These are phyloP conservation scores for Drosophila fulvimacula DNA, from an alignment of 2,888 invertebrate genomes.

Conservation along the genomic window DNA sequence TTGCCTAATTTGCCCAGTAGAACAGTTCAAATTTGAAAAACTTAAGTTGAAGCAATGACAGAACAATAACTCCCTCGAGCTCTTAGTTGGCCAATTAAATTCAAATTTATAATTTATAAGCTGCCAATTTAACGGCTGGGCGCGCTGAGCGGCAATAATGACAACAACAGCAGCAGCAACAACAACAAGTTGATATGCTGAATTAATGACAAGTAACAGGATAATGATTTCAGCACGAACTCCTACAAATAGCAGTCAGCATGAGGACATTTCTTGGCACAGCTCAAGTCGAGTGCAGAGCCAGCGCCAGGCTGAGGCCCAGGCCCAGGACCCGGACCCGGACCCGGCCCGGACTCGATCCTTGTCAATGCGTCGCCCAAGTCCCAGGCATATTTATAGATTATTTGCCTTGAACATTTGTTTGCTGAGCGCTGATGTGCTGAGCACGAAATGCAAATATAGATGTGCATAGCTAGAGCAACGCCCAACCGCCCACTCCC, in stretches of 20 bases:
- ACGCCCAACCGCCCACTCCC: neutral
- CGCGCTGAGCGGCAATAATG: constrained; percentile 50
- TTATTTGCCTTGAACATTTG: constrained; percentile 66
- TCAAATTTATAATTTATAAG: constrained; percentile 75
- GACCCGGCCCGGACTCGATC: constrained; percentile 7
- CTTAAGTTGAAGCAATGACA: constrained; percentile 20
- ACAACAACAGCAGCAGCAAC: constrained; percentile 37
- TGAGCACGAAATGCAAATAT: constrained; percentile 59
- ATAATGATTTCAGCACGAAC: constrained; percentile 78
- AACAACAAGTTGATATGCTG: constrained; percentile 54
- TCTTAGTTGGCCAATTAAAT: constrained; percentile 65
- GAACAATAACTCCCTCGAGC: constrained; percentile 38
- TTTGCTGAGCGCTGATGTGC: constrained; percentile 56
- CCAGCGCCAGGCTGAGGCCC: neutral
- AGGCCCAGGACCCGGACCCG: neutral
- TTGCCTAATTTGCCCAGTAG: neutral
- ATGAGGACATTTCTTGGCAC: constrained; percentile 21
- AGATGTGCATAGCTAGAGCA: constrained; percentile 19
- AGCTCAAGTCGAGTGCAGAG: constrained; percentile 9
- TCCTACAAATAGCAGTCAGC: constrained; percentile 26
- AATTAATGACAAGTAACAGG: constrained; percentile 79
- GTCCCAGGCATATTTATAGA: constrained; percentile 56
- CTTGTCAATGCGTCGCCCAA: constrained; percentile 16
- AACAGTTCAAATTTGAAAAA: neutral
- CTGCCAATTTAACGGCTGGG: constrained; percentile 73